Evolutionary conservation across 1,140 invertebrate species (phyloP).

Genomic region (Neodiprion lecontei): DNA sequence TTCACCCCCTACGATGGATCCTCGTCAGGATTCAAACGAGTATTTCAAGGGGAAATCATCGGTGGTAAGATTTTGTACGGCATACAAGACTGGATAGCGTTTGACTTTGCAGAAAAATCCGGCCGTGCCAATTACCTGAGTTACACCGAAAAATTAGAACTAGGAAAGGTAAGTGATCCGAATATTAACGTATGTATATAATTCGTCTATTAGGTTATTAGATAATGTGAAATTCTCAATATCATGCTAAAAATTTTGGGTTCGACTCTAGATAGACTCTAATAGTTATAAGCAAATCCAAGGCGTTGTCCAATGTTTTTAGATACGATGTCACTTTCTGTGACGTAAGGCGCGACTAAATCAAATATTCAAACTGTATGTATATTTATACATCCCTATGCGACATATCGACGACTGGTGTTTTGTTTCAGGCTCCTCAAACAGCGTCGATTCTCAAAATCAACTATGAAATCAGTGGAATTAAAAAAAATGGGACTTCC

Average conservation of each 20-base stretch:
- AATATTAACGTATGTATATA: not conserved
- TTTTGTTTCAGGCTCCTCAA: constrained; percentile 60
- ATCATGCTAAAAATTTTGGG: too few relatives aligned
- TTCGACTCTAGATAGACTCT: too few relatives aligned
- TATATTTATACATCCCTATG: not conserved
- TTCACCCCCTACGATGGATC: constrained; percentile 80
- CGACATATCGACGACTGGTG: constrained; percentile 36
- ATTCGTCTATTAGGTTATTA: not conserved
- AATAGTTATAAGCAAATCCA: too few relatives aligned
- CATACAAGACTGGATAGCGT: constrained; percentile 88
- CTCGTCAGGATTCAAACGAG: constrained; percentile 86
- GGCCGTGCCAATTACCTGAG: constrained; percentile 79
- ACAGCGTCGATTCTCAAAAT: constrained; percentile 78
- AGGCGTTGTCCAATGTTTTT: too few relatives aligned
- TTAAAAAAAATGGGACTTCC: constrained; percentile 76
- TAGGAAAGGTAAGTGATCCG: constrained; percentile 68
- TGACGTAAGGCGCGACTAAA: not conserved
- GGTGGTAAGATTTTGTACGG: constrained; percentile 71
- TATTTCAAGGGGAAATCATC: constrained; percentile 85
- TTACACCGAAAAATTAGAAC: constrained; percentile 72
- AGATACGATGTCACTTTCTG: too few relatives aligned
- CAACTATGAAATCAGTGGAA: constrained; percentile 77
- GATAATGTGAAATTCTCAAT: not conserved
- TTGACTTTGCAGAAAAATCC: constrained; percentile 72
- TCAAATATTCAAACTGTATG: not conserved